Evolutionary conservation across 2,797 vertebrate species (phyloP).

Genomic region (Erethizon dorsatum): DNA sequence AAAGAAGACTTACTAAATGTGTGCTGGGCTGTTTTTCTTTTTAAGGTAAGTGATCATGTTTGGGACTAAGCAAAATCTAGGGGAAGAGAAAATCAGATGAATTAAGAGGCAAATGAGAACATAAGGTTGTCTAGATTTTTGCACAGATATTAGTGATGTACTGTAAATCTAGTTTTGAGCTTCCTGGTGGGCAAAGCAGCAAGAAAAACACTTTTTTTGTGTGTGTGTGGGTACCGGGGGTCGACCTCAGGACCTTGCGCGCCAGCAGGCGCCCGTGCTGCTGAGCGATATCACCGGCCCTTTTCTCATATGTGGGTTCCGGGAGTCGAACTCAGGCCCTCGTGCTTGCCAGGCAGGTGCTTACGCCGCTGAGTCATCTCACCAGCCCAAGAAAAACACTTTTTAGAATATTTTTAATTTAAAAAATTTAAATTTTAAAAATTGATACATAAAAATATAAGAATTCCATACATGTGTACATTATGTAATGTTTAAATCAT

Average conservation of each 20-base stretch:
- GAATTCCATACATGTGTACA: not conserved
- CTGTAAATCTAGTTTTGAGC: constrained; percentile 16
- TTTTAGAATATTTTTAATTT: too few relatives aligned
- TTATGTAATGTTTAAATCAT: not conserved
- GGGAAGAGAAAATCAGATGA: not conserved
- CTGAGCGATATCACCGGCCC: too few relatives aligned
- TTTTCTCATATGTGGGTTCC: too few relatives aligned
- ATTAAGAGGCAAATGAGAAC: constrained; percentile 20
- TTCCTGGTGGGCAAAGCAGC: constrained; percentile 21
- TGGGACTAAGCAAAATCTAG: constrained; percentile 16
- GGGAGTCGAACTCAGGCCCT: too few relatives aligned
- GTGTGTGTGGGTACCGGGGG: too few relatives aligned
- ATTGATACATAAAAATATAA: not conserved
- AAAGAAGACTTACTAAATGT: constrained; percentile 57
- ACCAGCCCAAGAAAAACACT: too few relatives aligned
- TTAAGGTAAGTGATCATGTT: not conserved
- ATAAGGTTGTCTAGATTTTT: not conserved
- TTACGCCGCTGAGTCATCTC: too few relatives aligned
- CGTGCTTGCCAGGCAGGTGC: too few relatives aligned
- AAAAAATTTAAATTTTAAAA: not conserved
- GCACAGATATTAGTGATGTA: not conserved
- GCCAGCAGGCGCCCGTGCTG: too few relatives aligned
- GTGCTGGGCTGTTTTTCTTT: not conserved
- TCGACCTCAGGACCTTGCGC: too few relatives aligned
- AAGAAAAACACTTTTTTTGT: not conserved